Base-by-base conservation (phyloP, 2,888 invertebrate genomes). In the Teinopalpus imperialis region DNA sequence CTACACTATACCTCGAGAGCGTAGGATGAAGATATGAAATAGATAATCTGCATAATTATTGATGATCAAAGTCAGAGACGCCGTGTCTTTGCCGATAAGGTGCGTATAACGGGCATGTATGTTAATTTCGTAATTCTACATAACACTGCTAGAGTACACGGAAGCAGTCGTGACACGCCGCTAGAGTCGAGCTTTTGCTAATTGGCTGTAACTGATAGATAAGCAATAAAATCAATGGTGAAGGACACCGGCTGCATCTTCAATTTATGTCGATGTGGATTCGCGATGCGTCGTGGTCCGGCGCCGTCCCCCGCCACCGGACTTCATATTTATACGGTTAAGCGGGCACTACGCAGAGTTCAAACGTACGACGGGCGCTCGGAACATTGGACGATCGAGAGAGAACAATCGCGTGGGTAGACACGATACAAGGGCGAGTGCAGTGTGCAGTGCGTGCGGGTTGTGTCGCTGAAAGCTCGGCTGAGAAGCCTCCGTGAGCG, bases 371-470 rank as follows among this genome's bases (percentile, higher is more conserved):
- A 74, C 81, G 80, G 80, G 80, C 87, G 87, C 74, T 79, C 83
- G 66, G 74, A 73, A 85, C 86, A 82, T 85, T 82, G 85, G 86
- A 86, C 87, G 87, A 71, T 81, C 80, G 60, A 66, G 59, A 81
- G 80, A 80, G 81, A 79, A 80, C 81, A 80, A 80, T 73, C 80
- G 81, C 78, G 82, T 79, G 80, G 81, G 76, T 81, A 80, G 76
- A 78, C 78, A 74, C 21, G 32, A 26, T 34, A 26, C 32, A 7
- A 78, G 78, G 82, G 81, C 83, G 82, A 85, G 86, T 87, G 87
- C 87, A 87, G 86, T 87, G 88, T 87, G 87, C 87, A 86, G 86
- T 85, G 86, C 85, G 85, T 82, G 77, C 77, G 77, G 79, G 70
- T 77, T 78, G 74, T 79, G 83, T 82, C 69, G 81, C 86, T 85